Base-by-base conservation (phyloP, 2,113 vertebrate species). In the Tragelaphus strepsiceros region DNA sequence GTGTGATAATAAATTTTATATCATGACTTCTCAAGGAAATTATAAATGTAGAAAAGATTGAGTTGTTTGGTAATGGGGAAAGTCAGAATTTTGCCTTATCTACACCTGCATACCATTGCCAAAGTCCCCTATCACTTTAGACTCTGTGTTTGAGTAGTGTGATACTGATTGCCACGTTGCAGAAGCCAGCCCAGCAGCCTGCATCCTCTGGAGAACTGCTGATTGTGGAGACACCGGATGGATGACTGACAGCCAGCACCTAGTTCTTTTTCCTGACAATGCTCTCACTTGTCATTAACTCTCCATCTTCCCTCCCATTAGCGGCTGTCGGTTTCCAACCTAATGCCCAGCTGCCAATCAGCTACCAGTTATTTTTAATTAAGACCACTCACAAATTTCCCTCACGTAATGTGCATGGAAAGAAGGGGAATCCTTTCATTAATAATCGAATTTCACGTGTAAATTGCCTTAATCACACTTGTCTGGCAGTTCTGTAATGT, bases 391-490 rank as follows among this genome's bases (percentile, higher is more conserved):
- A 35, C 59, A 90, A 94, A 98, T 81, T 97, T 96, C 22, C 78
- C 16, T 97, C 97, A 64, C 1, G 10, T 95, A 96, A 81, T 32
- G 56, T 2, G 1, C 10, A 59, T 30, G 32, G 6, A 30, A 96
- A 92, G 64, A 92, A 32, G 6, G 32, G 67, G 22, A 97, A 24
- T 95, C 49, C 90, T 95, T 96, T 88, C 90, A n/a, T 82, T 43
- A 77, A 59, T 94, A 92, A 98, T 96, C 77, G 10, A 96, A 96
- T 96, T 97, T 56, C 77, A 95, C 21, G 43, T 95, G 95, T n/a
- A 98, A 98, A 96, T 92, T 95, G 82, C 53, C 51, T 97, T 96
- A 95, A 97, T 95, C 93, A 56, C 87, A 98, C 56, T 95, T 74
- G 51, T 88, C 86, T 97, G 90, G 77, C 49, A 95, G 54, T 54